A percentile compares a stretch with the other conserved stretches of the same genome.
Evolutionary conservation across 2,113 vertebrate genomes (phyloP).

Genomic region (Theropithecus gelada): DNA sequence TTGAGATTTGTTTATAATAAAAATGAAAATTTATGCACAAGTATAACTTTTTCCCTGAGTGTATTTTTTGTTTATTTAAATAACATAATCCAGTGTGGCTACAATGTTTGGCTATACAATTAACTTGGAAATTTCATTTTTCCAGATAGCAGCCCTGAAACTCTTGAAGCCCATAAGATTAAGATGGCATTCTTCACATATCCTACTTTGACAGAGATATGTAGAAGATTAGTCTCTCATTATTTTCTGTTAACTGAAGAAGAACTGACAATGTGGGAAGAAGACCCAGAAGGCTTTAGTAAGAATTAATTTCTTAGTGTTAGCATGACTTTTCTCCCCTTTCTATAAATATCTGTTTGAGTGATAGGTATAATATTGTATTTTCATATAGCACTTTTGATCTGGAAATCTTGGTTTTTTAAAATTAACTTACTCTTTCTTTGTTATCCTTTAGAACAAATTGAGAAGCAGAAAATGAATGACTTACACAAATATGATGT

Average conservation of each 20-base stretch:
- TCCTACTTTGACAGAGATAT: slow-evolving; percentile 95
- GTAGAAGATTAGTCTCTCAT: slow-evolving; percentile 94
- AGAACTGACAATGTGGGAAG: slow-evolving; percentile 98
- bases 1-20: background rate
- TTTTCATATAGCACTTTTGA: slow-evolving; percentile 33
- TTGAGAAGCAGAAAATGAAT: slow-evolving; percentile 19
- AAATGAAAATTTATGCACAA: background rate
- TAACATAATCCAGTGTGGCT: background rate
- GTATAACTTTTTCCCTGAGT: background rate
- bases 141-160: slow-evolving; percentile 96
- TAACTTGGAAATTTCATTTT: slow-evolving; percentile 69
- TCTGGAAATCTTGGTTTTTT: background rate
- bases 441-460: background rate
- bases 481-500: background rate
- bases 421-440: background rate
- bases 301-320: slow-evolving; percentile 74
- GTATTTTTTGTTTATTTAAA: slow-evolving; percentile 19
- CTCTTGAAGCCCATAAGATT: slow-evolving; percentile 96
- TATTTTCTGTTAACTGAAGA: slow-evolving; percentile 97
- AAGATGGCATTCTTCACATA: slow-evolving; percentile 97
- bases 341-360: background rate
- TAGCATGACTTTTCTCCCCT: background rate
- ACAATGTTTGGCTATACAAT: background rate
- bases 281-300: slow-evolving; percentile 99
- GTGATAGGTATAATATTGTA: background rate